Evolutionary conservation across 2,113 vertebrate genomes (phyloP).

Genomic region (Acrocephalus arundinaceus): DNA sequence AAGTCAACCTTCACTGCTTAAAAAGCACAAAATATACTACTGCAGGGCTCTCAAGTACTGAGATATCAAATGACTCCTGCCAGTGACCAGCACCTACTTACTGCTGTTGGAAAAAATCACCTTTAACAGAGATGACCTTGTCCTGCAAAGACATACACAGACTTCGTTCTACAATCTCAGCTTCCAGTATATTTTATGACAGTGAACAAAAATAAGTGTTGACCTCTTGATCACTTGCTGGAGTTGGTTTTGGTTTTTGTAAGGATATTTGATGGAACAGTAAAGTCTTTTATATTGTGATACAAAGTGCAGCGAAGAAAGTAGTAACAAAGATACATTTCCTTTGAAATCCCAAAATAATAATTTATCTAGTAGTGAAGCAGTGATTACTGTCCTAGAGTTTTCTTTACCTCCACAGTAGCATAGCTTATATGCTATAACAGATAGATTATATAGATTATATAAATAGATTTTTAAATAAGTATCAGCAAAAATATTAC

Average conservation of each 20-base stretch:
- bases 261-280: background rate
- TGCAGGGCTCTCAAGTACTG: background rate
- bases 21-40: background rate
- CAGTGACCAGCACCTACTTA: slow-evolving; percentile 15
- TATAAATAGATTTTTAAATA: background rate
- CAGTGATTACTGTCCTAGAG: background rate
- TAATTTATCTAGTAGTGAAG: background rate
- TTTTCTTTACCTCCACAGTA: background rate
- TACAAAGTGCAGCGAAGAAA: background rate
- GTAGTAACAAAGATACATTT: background rate
- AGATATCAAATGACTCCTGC: background rate
- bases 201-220: background rate
- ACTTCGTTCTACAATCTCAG: background rate
- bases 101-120: slow-evolving; percentile 20
- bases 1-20: background rate
- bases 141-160: slow-evolving; percentile 3
- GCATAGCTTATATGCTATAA: background rate
- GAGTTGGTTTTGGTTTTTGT: background rate
- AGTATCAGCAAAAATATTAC: background rate
- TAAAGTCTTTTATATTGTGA: background rate
- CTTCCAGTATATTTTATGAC: background rate
- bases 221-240: background rate
- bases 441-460: too few species aligned
- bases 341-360: background rate
- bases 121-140: slow-evolving; percentile 7